Conservation (phyloP, 2,797 vertebrate genomes). For the Crenichthys baileyi region DNA sequence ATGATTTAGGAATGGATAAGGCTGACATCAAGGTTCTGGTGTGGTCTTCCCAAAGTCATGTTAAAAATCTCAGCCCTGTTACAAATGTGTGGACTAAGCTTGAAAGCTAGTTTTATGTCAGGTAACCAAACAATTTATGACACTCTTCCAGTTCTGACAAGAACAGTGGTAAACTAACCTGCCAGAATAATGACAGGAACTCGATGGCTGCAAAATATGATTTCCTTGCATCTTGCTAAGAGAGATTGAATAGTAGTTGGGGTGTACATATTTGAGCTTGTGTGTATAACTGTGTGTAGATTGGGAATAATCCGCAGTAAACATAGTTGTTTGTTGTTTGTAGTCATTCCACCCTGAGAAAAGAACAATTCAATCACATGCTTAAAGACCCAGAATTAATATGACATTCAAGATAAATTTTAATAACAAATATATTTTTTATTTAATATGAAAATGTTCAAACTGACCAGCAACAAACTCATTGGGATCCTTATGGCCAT, state of each 20-base stretch:
- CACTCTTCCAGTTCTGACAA: not conserved
- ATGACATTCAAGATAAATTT: not conserved
- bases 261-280: not conserved
- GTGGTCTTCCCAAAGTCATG: not conserved
- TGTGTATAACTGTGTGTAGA: not conserved
- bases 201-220: not conserved
- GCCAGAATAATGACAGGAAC: not conserved
- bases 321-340: not conserved
- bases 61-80: not conserved
- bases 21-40: not conserved
- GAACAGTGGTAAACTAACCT: not conserved
- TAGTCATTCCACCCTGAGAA: no score
- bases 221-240: not conserved
- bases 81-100: not conserved
- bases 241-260: not conserved
- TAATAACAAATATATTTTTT: not conserved
- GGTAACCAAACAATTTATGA: not conserved
- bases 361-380: not conserved
- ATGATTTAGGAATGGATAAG: not conserved
- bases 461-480: not conserved
- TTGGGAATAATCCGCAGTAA: not conserved
- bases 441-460: not conserved
- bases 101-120: not conserved
- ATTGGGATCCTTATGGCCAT: not conserved
- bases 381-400: not conserved